Base-by-base conservation (phyloP, 2,888 invertebrate genomes). In the Gari tellinella region DNA sequence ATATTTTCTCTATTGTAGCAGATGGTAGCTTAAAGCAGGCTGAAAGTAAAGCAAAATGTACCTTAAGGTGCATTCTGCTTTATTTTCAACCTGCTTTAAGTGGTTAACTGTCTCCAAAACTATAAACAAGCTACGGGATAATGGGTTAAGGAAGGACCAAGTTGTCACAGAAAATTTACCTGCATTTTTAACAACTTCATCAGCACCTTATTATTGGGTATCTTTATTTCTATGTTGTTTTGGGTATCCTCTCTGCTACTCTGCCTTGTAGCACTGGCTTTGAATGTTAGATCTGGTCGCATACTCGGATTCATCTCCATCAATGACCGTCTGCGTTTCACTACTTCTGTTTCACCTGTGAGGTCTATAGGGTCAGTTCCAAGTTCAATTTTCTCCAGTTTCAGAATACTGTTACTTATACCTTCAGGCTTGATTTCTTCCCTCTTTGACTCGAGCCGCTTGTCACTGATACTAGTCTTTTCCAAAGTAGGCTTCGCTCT, bases 291-390 rank as follows among this genome's bases (percentile, higher is more conserved):
- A 51, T 85, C 83, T 38, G 86, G 86, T 48, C 83, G 85, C n/a
- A 72, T 82, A 53, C 86, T 88, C 8, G 84, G 80, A 45, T 83
- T 86, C 3, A 86, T 51, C 14, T 85, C 85, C 49, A 84, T 67
- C 26, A 88, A 60, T 2, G 86, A 86, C 15, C 79, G 65, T 15
- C 86, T 66, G 26, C 82, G 53, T 46, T 69, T 75, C 14, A 57
- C 46, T 2, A 67, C 68, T 12, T 72, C 77, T 0, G 25, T 15
- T 8, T 80, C 75, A 38, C 61, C 46, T 8, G 81, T 70, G 40
- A 73, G 43, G 56, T 74, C 77, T 23, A 72, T 81, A 12, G 73
- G 40, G 60, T 51, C 64, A 49, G 52, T 43, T 37, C 53, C 53
- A 10, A 73, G 46, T 41, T 69, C 75, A 31, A 75, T 75, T 49